Evolutionary conservation across 2,888 invertebrate species (phyloP).

Genomic region (Spicauda simplicius): DNA sequence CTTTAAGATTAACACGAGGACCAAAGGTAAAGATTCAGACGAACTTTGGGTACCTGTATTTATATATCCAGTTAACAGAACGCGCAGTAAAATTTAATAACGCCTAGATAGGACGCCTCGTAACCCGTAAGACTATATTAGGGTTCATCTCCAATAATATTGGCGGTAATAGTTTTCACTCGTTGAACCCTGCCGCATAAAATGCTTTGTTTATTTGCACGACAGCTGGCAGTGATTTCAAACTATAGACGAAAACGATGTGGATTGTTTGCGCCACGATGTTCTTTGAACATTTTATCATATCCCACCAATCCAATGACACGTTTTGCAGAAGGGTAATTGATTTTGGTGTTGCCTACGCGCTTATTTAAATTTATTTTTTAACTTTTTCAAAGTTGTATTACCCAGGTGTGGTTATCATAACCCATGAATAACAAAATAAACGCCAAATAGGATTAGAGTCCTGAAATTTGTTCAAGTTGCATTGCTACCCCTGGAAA

Average conservation of each 20-base stretch:
- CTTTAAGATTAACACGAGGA: slow-evolving; percentile 4
- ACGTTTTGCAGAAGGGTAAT: too few species aligned
- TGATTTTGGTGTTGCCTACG: too few species aligned
- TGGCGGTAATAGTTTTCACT: slow-evolving; percentile 56
- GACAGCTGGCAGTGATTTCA: slow-evolving; percentile 53
- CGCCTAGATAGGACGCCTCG: slow-evolving; percentile 35
- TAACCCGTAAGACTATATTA: slow-evolving; percentile 40
- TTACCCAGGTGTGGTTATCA: too few species aligned
- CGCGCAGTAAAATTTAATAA: slow-evolving; percentile 34
- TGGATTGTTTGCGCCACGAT: neutral
- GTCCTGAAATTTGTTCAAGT: too few species aligned
- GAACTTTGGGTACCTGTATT: slow-evolving; percentile 17
- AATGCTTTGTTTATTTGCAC: slow-evolving; percentile 60
- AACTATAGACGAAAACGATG: slow-evolving; percentile 23
- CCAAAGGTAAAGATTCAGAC: slow-evolving; percentile 11
- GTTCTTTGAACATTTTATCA: neutral
- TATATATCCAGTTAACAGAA: slow-evolving; percentile 25
- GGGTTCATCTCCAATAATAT: slow-evolving; percentile 45
- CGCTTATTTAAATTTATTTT: too few species aligned
- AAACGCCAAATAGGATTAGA: too few species aligned
- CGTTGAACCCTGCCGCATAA: slow-evolving; percentile 52
- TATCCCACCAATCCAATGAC: too few species aligned
- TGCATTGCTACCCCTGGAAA: too few species aligned
- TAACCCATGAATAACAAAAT: too few species aligned
- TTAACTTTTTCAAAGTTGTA: too few species aligned